phyloP scores from a whole-genome alignment of 2,113 vertebrate genomes.

The Lampris megalopsis region DNA sequence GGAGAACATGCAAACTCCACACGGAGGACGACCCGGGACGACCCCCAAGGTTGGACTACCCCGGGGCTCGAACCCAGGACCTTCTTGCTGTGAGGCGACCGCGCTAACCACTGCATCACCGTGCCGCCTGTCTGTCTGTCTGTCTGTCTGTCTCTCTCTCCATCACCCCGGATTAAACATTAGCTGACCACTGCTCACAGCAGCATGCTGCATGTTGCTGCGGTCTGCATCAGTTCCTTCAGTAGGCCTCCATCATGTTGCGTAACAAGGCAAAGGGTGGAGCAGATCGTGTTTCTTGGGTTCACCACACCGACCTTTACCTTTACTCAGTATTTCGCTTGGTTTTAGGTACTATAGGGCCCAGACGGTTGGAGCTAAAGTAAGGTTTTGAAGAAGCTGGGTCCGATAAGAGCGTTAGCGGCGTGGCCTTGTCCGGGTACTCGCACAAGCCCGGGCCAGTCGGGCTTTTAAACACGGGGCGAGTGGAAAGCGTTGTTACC shows the following conservation, averaged over 20 bases:
- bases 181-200: neutral
- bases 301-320: neutral
- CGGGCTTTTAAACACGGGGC: too few relatives aligned
- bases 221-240: constrained; percentile 9
- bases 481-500: too few relatives aligned
- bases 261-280: neutral
- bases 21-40: too few relatives aligned
- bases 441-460: too few relatives aligned
- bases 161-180: constrained; percentile 11
- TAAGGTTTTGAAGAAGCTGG: too few relatives aligned
- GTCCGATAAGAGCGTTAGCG: too few relatives aligned
- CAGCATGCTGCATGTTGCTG: neutral
- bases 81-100: too few relatives aligned
- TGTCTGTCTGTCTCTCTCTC: neutral
- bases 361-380: neutral
- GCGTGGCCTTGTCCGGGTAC: too few relatives aligned
- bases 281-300: neutral
- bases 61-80: too few relatives aligned
- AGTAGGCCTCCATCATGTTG: neutral
- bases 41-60: too few relatives aligned
- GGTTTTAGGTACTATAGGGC: neutral
- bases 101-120: too few relatives aligned
- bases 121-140: neutral
- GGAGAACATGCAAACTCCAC: too few relatives aligned
- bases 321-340: neutral